A percentile compares a stretch with the other conserved stretches of the same genome.
phyloP scores from a whole-genome alignment of 2,888 invertebrate species.

The Machimus rusticus region DNA sequence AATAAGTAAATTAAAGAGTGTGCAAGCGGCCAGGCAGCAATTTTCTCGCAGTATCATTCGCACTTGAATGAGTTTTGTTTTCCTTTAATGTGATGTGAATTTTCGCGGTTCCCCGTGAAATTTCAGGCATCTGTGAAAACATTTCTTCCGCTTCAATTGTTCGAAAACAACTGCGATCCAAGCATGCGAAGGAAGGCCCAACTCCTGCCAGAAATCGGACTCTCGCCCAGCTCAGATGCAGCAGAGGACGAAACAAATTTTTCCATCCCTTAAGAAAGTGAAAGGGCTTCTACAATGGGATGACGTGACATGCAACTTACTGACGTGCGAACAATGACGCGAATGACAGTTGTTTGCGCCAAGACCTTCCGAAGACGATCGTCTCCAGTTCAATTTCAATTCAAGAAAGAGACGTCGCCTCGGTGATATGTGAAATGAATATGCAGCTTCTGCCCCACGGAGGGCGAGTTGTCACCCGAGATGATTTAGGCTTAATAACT shows the following conservation, averaged over 20 bases:
- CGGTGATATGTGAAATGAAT: background rate
- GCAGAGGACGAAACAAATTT: background rate
- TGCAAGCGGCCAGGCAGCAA: background rate
- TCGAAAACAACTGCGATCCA: background rate
- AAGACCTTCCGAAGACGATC: background rate
- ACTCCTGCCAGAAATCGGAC: background rate
- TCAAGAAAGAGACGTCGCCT: background rate
- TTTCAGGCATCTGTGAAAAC: background rate
- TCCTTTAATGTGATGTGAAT: background rate
- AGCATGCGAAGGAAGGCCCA: too few relatives aligned
- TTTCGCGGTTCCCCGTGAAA: background rate
- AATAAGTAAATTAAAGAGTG: too few relatives aligned
- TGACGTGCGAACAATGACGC: slow-evolving; percentile 14
- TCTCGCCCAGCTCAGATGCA: background rate
- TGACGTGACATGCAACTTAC: slow-evolving; percentile 34
- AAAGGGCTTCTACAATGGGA: slow-evolving; percentile 1
- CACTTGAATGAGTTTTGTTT: background rate
- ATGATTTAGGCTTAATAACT: slow-evolving; percentile 13
- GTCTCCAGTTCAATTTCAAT: background rate
- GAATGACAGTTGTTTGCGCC: slow-evolving; percentile 25
- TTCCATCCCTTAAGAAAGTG: background rate
- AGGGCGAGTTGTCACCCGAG: background rate
- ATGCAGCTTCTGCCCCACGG: background rate
- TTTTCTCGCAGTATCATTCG: background rate
- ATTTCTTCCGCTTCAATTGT: background rate